phyloP scores from a whole-genome alignment of 2,888 invertebrate species.

The Cacoxenus indagator region DNA sequence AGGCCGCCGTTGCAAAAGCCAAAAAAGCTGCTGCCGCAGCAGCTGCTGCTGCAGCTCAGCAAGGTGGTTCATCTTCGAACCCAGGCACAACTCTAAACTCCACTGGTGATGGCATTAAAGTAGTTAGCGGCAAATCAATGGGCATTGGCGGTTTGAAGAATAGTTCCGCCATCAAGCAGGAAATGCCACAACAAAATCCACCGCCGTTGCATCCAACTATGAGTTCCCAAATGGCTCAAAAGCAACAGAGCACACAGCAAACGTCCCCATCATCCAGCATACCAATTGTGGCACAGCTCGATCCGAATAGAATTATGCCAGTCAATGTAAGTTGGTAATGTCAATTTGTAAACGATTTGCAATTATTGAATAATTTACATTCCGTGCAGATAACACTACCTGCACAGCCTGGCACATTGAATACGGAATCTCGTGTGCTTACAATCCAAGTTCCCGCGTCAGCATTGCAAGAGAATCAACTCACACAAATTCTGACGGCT shows the following conservation, averaged over 20 bases:
- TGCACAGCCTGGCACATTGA: conserved; percentile 80
- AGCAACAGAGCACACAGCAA: conserved; percentile 29
- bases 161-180: conserved; percentile 56
- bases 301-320: conserved; percentile 74
- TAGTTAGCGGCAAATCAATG: conserved; percentile 36
- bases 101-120: neutral
- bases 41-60: conserved; percentile 52
- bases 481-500: conserved; percentile 83
- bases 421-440: conserved; percentile 79
- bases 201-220: conserved; percentile 63
- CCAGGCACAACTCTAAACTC: conserved; percentile 11
- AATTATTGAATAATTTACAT: neutral
- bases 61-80: conserved; percentile 35
- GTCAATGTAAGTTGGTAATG: conserved; percentile 70
- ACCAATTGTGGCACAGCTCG: conserved; percentile 71
- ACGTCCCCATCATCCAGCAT: conserved; percentile 52
- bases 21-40: conserved; percentile 69
- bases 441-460: conserved; percentile 93
- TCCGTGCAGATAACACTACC: conserved; percentile 79
- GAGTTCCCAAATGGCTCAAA: conserved; percentile 43
- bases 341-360: neutral
- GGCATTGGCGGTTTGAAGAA: conserved; percentile 50
- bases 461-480: conserved; percentile 81
- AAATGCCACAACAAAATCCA: conserved; percentile 59
- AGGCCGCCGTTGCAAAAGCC: conserved; percentile 69